phyloP scores from a whole-genome alignment of 2,113 vertebrate genomes.

The Chionis minor region DNA sequence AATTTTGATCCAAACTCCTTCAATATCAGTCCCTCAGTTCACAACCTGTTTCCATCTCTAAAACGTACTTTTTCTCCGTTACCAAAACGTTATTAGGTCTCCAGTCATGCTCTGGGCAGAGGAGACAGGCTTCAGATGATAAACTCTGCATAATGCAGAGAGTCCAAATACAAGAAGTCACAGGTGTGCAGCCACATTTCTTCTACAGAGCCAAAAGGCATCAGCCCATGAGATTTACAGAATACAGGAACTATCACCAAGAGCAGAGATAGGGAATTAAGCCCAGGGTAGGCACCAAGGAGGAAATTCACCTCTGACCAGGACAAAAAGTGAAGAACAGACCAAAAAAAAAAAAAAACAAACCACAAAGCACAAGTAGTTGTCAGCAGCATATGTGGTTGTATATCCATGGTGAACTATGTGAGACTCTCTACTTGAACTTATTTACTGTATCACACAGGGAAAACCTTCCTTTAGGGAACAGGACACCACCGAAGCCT shows the following conservation, averaged over 20 bases:
- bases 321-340: not conserved
- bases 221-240: rapidly evolving
- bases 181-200: not conserved
- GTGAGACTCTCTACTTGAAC: not conserved
- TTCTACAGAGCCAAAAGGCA: not conserved
- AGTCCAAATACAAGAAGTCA: not conserved
- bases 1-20: not conserved
- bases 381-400: not conserved
- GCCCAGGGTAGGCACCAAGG: not conserved
- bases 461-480: not conserved
- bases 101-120: not conserved
- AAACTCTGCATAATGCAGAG: not conserved
- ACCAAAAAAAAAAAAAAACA: not conserved
- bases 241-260: rapidly evolving
- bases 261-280: not conserved
- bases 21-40: not conserved
- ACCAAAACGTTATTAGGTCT: not conserved
- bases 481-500: not conserved
- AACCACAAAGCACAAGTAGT: not conserved
- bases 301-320: not conserved
- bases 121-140: not conserved
- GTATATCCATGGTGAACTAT: rapidly evolving
- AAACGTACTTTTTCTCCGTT: not conserved
- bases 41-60: not conserved
- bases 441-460: not conserved